Evolutionary conservation across 2,888 invertebrate species (phyloP), one percentile per base, ranked within the genome.

Genomic region (Harpalus rubripes): DNA sequence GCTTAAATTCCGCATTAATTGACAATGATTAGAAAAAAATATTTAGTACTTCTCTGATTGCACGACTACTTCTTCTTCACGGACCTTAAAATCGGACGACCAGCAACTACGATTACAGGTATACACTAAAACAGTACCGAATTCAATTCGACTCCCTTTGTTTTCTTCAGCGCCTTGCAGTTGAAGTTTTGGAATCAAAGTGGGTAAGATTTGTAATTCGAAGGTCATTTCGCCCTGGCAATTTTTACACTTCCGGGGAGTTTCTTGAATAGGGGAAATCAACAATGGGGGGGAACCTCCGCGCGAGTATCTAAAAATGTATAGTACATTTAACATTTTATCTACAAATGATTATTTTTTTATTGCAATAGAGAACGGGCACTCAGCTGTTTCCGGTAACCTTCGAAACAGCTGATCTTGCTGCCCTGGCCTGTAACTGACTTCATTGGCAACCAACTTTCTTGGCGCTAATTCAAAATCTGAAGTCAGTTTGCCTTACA

Each of bases 101-200:
- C 98, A 98, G 91, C 98, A 98, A 89, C 96, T 97, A 88, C 94
- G 94, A 58, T 94, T 92, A 90, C 98, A 98, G 0, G 97, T 96
- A 90, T 95, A 98, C 15, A 98, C 92, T 12, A 97, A 91, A 1
- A 97, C 95, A n/a, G 96, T 97, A 7, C 98, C 96, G 90, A 96
- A 98, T 90, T 98, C 98, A 59, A 96, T 91, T 86, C 94, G 93
- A 6, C 92, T 88, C 8, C 93, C 91, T 68, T 91, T 89, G 12
- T 92, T 92, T 18, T 92, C 91, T 1, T 90, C 88, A 86, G 93
- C 93, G 44, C 91, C 92, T 16, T 92, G 90, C 74, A 96, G 90
- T 80, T 92, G 92, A 52, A 97, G 91, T 84, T 95, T 94, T 18
- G 95, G 94, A 83, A 97, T 95, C 56, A 97, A 92, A 1, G 96